Conservation (phyloP, 2,888 invertebrate species). For the Aphelenchoides bicaudatus region DNA sequence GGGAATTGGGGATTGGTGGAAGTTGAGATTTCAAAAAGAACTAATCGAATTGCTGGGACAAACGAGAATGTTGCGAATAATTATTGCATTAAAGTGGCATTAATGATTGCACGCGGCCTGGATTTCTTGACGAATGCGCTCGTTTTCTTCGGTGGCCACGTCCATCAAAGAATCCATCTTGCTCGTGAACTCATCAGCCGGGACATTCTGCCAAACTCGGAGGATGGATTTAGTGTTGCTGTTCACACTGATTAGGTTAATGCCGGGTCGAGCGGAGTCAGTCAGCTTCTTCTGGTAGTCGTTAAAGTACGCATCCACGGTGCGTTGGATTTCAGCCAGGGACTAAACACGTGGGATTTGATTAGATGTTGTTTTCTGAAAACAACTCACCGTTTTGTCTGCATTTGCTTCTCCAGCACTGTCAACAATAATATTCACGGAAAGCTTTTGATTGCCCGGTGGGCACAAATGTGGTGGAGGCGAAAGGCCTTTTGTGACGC, state of each 20-base stretch:
- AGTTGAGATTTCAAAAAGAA: too few species aligned
- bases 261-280: background rate
- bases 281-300: slow-evolving; percentile 2
- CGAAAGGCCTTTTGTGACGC: slow-evolving; percentile 3
- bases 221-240: background rate
- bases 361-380: background rate
- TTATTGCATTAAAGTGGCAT: too few species aligned
- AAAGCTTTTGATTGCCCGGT: background rate
- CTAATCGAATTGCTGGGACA: too few species aligned
- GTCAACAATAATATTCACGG: slow-evolving; percentile 15
- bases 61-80: too few species aligned
- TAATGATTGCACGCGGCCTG: background rate
- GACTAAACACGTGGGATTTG: background rate
- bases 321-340: background rate
- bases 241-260: slow-evolving; percentile 16
- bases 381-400: background rate
- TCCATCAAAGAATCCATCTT: slow-evolving; percentile 2
- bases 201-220: background rate
- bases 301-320: slow-evolving; percentile 10
- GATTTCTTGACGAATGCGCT: slow-evolving; percentile 1
- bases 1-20: too few species aligned
- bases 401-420: slow-evolving; percentile 8
- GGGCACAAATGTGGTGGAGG: slow-evolving; percentile 4
- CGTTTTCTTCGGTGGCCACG: slow-evolving; percentile 11
- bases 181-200: background rate